Evolutionary conservation across 2,797 vertebrate genomes (phyloP).

Genomic region (Eptatretus atami): DNA sequence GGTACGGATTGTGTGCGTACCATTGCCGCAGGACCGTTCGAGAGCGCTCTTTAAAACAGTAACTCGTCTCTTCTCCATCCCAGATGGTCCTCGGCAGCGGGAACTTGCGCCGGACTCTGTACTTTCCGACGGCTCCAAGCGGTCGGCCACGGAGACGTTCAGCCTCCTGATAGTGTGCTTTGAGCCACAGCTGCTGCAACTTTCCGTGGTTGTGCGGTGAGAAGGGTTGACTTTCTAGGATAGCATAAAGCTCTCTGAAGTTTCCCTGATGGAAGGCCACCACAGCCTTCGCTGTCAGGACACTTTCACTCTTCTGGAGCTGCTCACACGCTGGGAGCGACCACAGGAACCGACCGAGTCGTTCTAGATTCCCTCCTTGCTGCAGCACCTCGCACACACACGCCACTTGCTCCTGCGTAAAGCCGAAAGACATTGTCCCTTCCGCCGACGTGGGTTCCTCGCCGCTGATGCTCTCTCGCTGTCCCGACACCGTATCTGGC

Average conservation of each 20-base stretch:
- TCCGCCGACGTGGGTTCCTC: not conserved
- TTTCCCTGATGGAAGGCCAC: conserved; percentile 68
- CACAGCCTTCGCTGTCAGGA: conserved; percentile 70
- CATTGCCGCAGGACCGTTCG: conserved; percentile 57
- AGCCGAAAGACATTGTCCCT: conserved; percentile 37
- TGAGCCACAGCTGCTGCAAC: conserved; percentile 69
- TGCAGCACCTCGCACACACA: conserved; percentile 83
- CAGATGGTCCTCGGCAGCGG: conserved; percentile 62
- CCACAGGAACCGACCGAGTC: conserved; percentile 77
- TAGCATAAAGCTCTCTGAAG: conserved; percentile 72
- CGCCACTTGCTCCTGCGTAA: conserved; percentile 90
- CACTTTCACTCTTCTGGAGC: conserved; percentile 83
- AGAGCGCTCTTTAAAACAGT: conserved; percentile 89
- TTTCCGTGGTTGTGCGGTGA: conserved; percentile 69
- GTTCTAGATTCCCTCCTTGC: conserved; percentile 78
- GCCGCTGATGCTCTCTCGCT: too few species aligned
- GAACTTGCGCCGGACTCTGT: conserved; percentile 68
- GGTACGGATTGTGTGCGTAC: conserved; percentile 57
- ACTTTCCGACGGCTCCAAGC: conserved; percentile 63
- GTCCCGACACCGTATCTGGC: too few species aligned
- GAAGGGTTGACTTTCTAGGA: conserved; percentile 69
- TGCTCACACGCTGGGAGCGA: conserved; percentile 82
- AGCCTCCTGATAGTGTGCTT: conserved; percentile 68
- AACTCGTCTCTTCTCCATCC: conserved; percentile 81
- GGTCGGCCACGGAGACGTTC: conserved; percentile 61